A percentile compares a stretch with the other conserved stretches of the same genome.
Evolutionary conservation across 2,797 vertebrate species (phyloP).

Genomic region (Pteronotus mesoamericanus): DNA sequence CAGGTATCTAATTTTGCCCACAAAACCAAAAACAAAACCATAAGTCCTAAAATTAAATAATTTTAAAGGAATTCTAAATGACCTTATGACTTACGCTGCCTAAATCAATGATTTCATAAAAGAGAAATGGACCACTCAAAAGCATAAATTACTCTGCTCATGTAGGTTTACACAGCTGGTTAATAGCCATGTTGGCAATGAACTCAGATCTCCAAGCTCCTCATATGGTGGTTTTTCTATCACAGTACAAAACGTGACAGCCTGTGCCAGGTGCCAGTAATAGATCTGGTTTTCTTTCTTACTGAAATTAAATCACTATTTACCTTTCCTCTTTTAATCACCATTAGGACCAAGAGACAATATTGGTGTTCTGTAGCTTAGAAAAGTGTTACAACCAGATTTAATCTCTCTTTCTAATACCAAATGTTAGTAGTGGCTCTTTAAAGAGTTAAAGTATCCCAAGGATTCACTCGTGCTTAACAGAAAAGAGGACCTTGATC

Average conservation of each 20-base stretch:
- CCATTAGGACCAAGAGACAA: not conserved
- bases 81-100: not conserved
- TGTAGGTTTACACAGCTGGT: not conserved
- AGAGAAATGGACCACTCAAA: not conserved
- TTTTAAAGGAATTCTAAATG: not conserved
- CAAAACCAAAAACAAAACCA: not conserved
- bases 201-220: not conserved
- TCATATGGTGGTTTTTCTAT: not conserved
- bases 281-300: not conserved
- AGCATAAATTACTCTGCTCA: not conserved
- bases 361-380: not conserved
- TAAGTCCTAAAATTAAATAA: not conserved
- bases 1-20: not conserved
- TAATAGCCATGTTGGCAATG: not conserved
- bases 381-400: not conserved
- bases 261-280: not conserved
- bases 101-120: not conserved
- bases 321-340: not conserved
- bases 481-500: not conserved
- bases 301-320: not conserved
- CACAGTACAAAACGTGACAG: not conserved
- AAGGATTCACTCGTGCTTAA: not conserved
- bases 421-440: not conserved
- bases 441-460: not conserved
- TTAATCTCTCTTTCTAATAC: not conserved